Evolutionary conservation across 2,797 vertebrate genomes (phyloP), one percentile per base, ranked within the genome.

Genomic region (Microhierax caerulescens): DNA sequence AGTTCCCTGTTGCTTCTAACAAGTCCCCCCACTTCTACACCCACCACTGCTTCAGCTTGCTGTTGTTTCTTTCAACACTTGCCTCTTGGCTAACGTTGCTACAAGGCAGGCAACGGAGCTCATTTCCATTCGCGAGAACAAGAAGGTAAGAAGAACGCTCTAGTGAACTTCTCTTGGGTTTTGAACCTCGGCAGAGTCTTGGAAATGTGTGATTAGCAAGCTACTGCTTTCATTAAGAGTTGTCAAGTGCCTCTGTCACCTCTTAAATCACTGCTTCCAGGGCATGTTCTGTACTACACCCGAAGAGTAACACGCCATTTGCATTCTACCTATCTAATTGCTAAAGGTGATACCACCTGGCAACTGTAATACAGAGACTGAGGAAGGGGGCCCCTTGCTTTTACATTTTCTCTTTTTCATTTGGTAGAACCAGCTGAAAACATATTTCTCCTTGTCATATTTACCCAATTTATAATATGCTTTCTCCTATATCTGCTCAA

Each of bases 151-250:
- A 73, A 30, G 19, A 63, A 45, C 0, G 2, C 23, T 80, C 24
- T 5, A 75, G 78, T 22, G 48, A 95, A 68, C 32, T 12, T 74
- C 32, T 65, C 67, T 43, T 47, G 13, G 17, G 15, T 78, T 90
- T 64, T 68, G 64, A 93, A 73, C 92, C n/a, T 48, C 45, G 60
- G 85, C 17, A 67, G 82, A 91, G 75, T 74, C 59, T 72, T 90
- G n/a, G 54, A 85, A 91, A 94, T 7, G 56, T 78, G 64, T 45
- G 64, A 88, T 83, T 94, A 93, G 83, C 88, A 77, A 93, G 76
- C 47, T 72, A 53, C 73, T 43, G 28, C 74, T 83, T 94, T 70
- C 64, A 91, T 74, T 80, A 88, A 48, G 56, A 80, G 48, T 36
- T 90, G 85, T 65, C 85, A 91, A 85, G 64, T 83, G 53, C 34